A percentile compares a stretch with the other conserved stretches of the same genome.
Evolutionary conservation across 2,888 invertebrate species (phyloP).

Genomic region (Phania funesta): DNA sequence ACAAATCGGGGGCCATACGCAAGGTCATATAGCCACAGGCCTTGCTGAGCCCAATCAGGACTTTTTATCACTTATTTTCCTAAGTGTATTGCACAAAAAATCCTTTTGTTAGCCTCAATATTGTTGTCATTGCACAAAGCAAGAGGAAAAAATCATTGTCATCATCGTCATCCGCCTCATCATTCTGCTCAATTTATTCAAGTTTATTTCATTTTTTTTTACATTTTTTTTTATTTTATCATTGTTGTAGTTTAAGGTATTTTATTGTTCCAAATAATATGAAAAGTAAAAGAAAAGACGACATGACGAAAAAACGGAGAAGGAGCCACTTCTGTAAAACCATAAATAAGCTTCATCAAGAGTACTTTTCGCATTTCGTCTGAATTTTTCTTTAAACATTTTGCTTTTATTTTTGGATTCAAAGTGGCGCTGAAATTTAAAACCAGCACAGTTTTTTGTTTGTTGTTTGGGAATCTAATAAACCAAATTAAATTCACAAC

Average conservation of each 20-base stretch:
- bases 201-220: slow-evolving; percentile 28
- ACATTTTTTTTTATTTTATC: slow-evolving; percentile 20
- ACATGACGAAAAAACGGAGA: neutral
- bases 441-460: slow-evolving; percentile 48
- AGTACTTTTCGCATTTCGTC: slow-evolving; percentile 28
- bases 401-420: slow-evolving; percentile 13
- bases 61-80: neutral
- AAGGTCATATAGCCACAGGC: no score
- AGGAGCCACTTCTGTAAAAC: slow-evolving; percentile 55
- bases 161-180: slow-evolving; percentile 42
- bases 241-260: slow-evolving; percentile 53
- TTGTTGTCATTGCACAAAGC: slow-evolving; percentile 42
- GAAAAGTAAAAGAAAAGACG: neutral
- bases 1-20: no score
- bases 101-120: slow-evolving; percentile 40
- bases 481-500: slow-evolving; percentile 45
- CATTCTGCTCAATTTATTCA: slow-evolving; percentile 32
- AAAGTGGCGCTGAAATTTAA: slow-evolving; percentile 65
- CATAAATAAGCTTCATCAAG: slow-evolving; percentile 51
- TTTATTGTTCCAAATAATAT: slow-evolving; percentile 42
- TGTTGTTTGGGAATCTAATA: slow-evolving; percentile 49
- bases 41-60: no score
- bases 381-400: neutral
- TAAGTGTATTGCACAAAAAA: slow-evolving; percentile 35
- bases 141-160: slow-evolving; percentile 27